Evolutionary conservation across 2,797 vertebrate species (phyloP).

Genomic region (Halcyon chelicuti): DNA sequence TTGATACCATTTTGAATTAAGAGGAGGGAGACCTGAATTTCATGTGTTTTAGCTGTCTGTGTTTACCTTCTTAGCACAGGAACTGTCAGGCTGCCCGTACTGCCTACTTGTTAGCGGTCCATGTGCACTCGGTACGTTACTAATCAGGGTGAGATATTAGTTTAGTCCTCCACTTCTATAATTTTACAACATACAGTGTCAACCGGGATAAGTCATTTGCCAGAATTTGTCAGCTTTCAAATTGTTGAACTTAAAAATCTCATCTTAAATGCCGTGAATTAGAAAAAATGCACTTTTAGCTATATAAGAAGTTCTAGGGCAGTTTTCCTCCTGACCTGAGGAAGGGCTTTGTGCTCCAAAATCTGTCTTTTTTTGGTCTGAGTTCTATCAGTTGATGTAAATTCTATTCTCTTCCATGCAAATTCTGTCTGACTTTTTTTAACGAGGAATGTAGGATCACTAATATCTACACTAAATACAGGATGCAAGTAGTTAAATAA

Average conservation of each 20-base stretch:
- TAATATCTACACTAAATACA: neutral
- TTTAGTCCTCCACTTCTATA: neutral
- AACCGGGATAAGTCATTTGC: neutral
- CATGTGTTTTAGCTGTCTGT: neutral
- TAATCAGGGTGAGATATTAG: neutral
- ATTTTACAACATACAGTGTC: neutral
- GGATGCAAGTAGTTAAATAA: slow-evolving; percentile 30
- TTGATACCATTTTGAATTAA: neutral
- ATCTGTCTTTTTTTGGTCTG: neutral
- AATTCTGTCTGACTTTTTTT: slow-evolving; percentile 31
- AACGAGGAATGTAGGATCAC: neutral
- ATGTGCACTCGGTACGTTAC: neutral
- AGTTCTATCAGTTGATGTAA: neutral
- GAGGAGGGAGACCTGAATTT: neutral
- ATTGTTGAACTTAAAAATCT: neutral
- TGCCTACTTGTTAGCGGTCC: neutral
- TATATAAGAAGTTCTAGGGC: neutral
- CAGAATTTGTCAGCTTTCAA: neutral
- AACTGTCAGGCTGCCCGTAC: neutral
- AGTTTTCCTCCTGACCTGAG: slow-evolving; percentile 13
- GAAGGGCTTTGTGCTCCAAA: neutral
- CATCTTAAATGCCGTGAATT: neutral
- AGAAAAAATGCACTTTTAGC: neutral
- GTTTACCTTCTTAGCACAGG: neutral
- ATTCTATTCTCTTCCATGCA: neutral